Conservation (phyloP, 2,113 vertebrate species). For the Tychaedon coryphoeus region DNA sequence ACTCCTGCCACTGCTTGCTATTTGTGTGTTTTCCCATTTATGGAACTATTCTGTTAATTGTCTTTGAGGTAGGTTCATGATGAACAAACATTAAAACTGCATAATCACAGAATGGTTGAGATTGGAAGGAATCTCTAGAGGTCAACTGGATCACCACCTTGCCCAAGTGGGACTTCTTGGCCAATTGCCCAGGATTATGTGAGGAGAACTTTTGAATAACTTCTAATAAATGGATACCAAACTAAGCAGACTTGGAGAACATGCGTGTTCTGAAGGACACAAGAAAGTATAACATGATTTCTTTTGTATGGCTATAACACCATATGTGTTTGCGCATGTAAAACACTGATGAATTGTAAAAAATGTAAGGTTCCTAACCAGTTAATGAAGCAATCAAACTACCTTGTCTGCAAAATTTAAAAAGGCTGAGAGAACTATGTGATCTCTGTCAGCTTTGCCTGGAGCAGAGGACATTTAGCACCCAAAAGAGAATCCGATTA, state of each 20-base stretch:
- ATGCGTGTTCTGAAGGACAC: not conserved
- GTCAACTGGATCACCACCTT: not conserved
- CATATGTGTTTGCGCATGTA: not conserved
- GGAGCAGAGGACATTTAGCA: not conserved
- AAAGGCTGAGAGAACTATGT: not conserved
- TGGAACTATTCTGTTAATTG: not conserved
- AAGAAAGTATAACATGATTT: not conserved
- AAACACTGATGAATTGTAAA: not conserved
- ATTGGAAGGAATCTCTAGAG: not conserved
- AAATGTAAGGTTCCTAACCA: not conserved
- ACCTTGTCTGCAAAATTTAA: not conserved
- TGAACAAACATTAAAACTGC: not conserved
- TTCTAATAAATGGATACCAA: not conserved
- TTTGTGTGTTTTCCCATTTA: not conserved
- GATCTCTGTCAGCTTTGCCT: not conserved
- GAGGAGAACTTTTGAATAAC: not conserved
- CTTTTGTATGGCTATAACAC: not conserved
- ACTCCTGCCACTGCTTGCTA: not conserved
- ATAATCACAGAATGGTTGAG: not conserved
- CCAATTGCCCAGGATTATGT: too few species aligned
- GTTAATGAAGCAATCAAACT: not conserved
- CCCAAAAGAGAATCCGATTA: not conserved
- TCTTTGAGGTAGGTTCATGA: not conserved
- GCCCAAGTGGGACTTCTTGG: not conserved
- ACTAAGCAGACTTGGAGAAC: not conserved